Evolutionary conservation across 1,140 invertebrate genomes (phyloP), one percentile per base, ranked within the genome.

Genomic region (Ceratina australensis): DNA sequence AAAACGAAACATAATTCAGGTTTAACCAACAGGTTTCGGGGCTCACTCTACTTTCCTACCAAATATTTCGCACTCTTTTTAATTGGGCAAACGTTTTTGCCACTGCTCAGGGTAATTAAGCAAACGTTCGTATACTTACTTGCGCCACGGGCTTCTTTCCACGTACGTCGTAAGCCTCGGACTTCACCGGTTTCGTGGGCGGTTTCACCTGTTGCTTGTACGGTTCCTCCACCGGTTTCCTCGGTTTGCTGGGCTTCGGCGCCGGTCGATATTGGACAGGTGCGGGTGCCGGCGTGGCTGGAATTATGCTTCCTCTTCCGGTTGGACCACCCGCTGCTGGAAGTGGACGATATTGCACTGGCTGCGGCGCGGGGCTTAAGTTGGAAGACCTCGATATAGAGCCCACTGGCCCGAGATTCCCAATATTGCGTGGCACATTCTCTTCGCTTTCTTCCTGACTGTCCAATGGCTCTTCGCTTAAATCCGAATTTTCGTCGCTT

Each of bases 131-230:
- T 10, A 10, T 42, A 50, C 68, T 28, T 80, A 95, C 95, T 92
- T 96, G 95, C 18, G 95, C 94, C 1, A 95, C 95, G 2, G 96
- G 95, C 85, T 95, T 95, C 84, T 93, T 95, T 73, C 93, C 93
- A 60, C 93, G 87, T 8, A 82, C 49, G 13, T 86, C 83, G 61
- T 87, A 86, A 24, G 50, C 72, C 26, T 89, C 84, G 5, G 79
- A 66, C 60, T 87, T 88, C 0, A 81, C 61, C 12, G 86, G 74
- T 18, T 87, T 84, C 1, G 77, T 52, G 18, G 85, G 78, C n/a
- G 82, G 54, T 33, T 86, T 88, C 22, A 77, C 81, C 15, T 82
- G 83, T 18, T 83, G 74, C 13, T 56, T 82, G 22, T 73, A 78
- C 12, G 84, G 52, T 4, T 84, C 82, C 18, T 87, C 84, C 13